Base-by-base conservation (phyloP, 2,888 invertebrate species). In the Thelaira solivaga region DNA sequence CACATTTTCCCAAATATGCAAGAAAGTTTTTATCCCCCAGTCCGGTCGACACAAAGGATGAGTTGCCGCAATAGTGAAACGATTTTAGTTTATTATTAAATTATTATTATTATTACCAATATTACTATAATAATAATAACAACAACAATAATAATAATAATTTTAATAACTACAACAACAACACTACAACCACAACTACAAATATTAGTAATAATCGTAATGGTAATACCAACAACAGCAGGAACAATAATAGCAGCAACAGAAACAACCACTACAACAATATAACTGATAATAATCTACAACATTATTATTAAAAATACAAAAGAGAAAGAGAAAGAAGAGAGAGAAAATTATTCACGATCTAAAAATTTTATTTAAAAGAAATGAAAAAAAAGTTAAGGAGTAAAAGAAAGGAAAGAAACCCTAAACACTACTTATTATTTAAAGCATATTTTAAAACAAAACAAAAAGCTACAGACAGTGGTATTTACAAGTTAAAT, bases 1-100 rank as follows among this genome's bases (percentile, higher is more conserved):
- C 96, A 80, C 96, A 96, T 89, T 96, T 94, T 90, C 96, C 96
- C 82, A 96, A 96, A 90, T 96, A 95, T 89, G 95, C 95, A 88
- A 93, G 96, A 85, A 96, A 96, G 90, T 96, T 95, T 91, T 91
- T 96, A 84, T 96, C 96, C 85, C 95, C 96, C 82, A 95, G 94
- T 89, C 95, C 95, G 82, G 93, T 95, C 84, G 95, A 95, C 88
- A 94, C 94, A 76, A 93, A 94, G 89, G 94, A 94, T 89, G 94
- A 95, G 88, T 92, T 93, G 87, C 94, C 93, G 84, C 94, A 94
- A 90, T 93, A 94, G 90, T 90, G 88, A 88, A 88, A 85, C 86
- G 88, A 89, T 85, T 86, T 86, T 88, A 85, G 87, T 87, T 88
- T 87, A 87, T 88, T 89, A 84, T 86, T 88, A 86, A 88, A 89